These are phyloP conservation scores for Caprella mutica DNA, from an alignment of 2,888 invertebrate genomes.

Conservation along the genomic window DNA sequence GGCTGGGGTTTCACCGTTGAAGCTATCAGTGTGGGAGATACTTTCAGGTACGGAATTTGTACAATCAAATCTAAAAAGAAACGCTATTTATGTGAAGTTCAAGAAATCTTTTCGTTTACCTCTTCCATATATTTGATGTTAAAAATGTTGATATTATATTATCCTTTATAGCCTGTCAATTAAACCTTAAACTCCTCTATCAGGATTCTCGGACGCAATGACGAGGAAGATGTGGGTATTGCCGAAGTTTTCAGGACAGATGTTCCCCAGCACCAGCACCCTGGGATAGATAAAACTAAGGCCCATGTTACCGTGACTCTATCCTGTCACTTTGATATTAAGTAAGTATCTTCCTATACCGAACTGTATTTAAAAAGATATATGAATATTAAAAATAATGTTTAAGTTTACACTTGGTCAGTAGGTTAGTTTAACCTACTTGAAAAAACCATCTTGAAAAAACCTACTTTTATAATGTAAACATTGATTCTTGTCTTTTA, in stretches of 20 bases:
- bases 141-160: neutral
- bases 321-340: no score
- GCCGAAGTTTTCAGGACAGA: slow-evolving; percentile 58
- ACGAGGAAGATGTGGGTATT: slow-evolving; percentile 52
- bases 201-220: slow-evolving; percentile 45
- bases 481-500: no score
- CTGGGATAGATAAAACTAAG: no score
- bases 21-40: slow-evolving; percentile 56
- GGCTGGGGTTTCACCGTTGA: slow-evolving; percentile 62
- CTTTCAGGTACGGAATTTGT: slow-evolving; percentile 46
- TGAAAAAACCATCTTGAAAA: no score
- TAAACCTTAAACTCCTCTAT: neutral
- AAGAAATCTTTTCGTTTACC: neutral
- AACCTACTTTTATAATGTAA: no score
- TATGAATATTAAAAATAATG: no score
- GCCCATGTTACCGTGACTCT: no score
- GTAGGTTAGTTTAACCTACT: no score
- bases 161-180: neutral
- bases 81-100: neutral
- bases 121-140: neutral
- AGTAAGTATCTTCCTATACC: no score
- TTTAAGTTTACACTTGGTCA: no score
- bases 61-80: neutral
- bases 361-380: no score
- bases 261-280: slow-evolving; percentile 52